Evolutionary conservation across 1,140 invertebrate species (phyloP).

Genomic region (Drosophila fuyamai): DNA sequence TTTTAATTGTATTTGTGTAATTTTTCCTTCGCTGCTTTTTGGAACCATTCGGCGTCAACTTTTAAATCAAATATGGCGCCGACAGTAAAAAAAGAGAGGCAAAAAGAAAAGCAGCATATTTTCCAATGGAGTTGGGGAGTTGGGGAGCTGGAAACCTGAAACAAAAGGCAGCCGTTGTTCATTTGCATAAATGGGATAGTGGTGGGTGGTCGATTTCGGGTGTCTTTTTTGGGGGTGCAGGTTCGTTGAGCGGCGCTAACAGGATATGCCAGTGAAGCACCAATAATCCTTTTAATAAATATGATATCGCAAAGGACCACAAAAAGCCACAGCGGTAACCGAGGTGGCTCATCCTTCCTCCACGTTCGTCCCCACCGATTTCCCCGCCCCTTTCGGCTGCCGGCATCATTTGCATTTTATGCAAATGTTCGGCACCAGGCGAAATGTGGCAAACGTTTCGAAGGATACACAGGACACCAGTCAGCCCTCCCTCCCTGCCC

Average conservation of each 20-base stretch:
- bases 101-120: slow-evolving; percentile 64
- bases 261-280: slow-evolving; percentile 84
- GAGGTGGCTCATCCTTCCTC: slow-evolving; percentile 43
- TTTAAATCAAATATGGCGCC: slow-evolving; percentile 81
- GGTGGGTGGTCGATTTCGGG: not conserved
- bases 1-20: slow-evolving; percentile 76
- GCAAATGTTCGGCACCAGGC: slow-evolving; percentile 79
- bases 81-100: slow-evolving; percentile 6
- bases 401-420: slow-evolving; percentile 84
- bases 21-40: slow-evolving; percentile 62
- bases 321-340: slow-evolving; percentile 74
- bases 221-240: not conserved
- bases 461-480: slow-evolving; percentile 68
- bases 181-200: slow-evolving; percentile 65
- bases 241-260: slow-evolving; percentile 67
- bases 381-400: slow-evolving; percentile 17
- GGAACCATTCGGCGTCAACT: slow-evolving; percentile 71
- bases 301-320: slow-evolving; percentile 84
- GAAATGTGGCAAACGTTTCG: slow-evolving; percentile 68
- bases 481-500: slow-evolving; percentile 1
- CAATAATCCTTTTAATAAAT: slow-evolving; percentile 85
- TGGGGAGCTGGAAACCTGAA: slow-evolving; percentile 34
- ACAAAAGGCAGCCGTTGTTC: slow-evolving; percentile 73
- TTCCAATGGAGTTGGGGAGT: slow-evolving; percentile 21
- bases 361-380: slow-evolving; percentile 1